These are phyloP conservation scores for Distichodus sexfasciatus DNA, from an alignment of 2,797 vertebrate genomes.

Conservation along the genomic window DNA sequence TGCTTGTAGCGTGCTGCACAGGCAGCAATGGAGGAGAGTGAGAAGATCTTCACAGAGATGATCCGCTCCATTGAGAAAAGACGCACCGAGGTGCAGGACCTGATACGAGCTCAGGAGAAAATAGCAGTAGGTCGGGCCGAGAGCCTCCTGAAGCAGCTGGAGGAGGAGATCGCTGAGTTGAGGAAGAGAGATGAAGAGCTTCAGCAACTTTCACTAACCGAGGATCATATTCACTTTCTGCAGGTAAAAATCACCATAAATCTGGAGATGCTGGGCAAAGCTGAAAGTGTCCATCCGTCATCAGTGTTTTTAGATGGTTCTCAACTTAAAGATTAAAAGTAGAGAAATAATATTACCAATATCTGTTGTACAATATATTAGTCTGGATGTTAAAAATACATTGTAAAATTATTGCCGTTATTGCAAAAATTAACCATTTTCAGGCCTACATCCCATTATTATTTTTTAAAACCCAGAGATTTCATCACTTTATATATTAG, in stretches of 20 bases:
- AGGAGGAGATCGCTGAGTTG: conserved; percentile 39
- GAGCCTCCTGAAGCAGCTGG: conserved; percentile 31
- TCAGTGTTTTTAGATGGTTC: too few relatives aligned
- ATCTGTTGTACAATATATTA: too few relatives aligned
- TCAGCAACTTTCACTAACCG: conserved; percentile 24
- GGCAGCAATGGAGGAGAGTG: conserved; percentile 27
- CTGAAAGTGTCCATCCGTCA: too few relatives aligned
- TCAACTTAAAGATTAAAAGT: too few relatives aligned
- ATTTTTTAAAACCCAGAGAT: too few relatives aligned
- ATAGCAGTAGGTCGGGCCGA: conserved; percentile 29
- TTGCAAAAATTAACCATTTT: too few relatives aligned
- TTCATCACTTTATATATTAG: too few relatives aligned
- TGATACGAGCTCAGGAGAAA: conserved; percentile 40
- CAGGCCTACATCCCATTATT: too few relatives aligned
- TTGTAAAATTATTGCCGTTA: too few relatives aligned
- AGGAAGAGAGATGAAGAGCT: conserved; percentile 41
- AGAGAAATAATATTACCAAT: too few relatives aligned
- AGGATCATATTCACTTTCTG: conserved; percentile 44
- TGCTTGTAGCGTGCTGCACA: conserved; percentile 32
- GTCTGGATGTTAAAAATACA: too few relatives aligned
- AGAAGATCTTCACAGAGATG: conserved; percentile 41
- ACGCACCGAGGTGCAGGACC: conserved; percentile 26
- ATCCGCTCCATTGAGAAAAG: conserved; percentile 39
- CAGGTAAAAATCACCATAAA: conserved; percentile 17
- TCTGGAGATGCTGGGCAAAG: too few relatives aligned